Evolutionary conservation across 2,113 vertebrate species (phyloP).

Genomic region (Callopanchax toddi): DNA sequence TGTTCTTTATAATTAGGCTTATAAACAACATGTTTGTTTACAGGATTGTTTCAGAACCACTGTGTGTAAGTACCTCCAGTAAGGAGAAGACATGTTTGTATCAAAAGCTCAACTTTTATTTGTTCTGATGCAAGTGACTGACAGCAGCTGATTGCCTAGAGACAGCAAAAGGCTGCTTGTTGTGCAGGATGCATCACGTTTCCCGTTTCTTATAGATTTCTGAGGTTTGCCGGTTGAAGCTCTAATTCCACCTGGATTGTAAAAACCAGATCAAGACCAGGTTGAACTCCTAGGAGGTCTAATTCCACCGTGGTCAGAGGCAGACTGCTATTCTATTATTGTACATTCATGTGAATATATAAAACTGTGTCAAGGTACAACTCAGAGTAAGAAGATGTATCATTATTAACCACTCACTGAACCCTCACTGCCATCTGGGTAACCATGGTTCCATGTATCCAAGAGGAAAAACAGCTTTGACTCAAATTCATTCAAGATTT

Average conservation of each 20-base stretch:
- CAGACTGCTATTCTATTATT: not conserved
- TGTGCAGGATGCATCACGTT: not conserved
- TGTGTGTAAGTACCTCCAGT: too few relatives aligned
- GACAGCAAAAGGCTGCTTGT: conserved; percentile 23
- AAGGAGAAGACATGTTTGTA: too few relatives aligned
- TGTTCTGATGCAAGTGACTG: too few relatives aligned
- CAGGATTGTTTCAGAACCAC: conserved; percentile 16
- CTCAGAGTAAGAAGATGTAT: not conserved
- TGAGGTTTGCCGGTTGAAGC: not conserved
- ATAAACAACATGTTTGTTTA: not conserved
- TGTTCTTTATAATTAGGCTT: not conserved
- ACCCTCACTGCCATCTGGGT: conserved; percentile 3
- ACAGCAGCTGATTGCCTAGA: conserved; percentile 29
- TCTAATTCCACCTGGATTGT: not conserved
- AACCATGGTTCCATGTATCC: not conserved
- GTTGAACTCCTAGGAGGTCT: not conserved
- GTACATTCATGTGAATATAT: not conserved
- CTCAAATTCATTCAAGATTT: too few relatives aligned
- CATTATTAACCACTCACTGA: not conserved
- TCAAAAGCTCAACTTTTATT: too few relatives aligned
- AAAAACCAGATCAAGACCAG: not conserved
- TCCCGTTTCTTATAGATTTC: conserved; percentile 1
- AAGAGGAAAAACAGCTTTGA: conserved; percentile 7
- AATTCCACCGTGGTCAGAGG: not conserved
- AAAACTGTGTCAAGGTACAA: conserved; percentile 7